phyloP scores from a whole-genome alignment of 2,113 vertebrate genomes.

The Delphinapterus leucas region DNA sequence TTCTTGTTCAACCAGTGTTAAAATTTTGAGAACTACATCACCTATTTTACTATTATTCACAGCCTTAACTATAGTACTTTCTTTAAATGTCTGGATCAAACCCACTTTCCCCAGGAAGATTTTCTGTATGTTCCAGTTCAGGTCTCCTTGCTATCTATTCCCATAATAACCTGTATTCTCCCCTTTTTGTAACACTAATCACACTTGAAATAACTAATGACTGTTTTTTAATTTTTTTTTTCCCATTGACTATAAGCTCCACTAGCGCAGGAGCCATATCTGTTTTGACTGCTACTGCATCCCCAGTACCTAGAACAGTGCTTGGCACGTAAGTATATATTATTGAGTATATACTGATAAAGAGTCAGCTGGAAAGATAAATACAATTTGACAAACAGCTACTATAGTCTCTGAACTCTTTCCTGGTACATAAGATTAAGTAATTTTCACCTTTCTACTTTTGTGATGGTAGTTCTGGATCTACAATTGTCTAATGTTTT shows the following conservation, averaged over 20 bases:
- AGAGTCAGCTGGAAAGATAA: neutral
- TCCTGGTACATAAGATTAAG: neutral
- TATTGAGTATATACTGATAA: neutral
- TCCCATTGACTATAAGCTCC: neutral
- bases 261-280: neutral
- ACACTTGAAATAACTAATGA: neutral
- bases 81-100: neutral
- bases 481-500: neutral
- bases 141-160: neutral
- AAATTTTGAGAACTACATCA: neutral
- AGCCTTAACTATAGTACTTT: neutral
- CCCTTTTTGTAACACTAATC: neutral
- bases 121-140: neutral
- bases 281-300: neutral
- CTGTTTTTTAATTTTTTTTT: neutral
- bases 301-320: neutral
- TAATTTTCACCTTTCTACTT: neutral
- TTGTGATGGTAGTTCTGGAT: neutral
- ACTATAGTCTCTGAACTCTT: neutral
- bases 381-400: neutral
- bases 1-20: neutral
- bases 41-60: neutral
- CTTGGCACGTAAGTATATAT: neutral
- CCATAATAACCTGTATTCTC: neutral
- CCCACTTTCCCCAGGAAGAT: neutral